phyloP scores from a whole-genome alignment of 2,113 vertebrate genomes.

The Tapirus terrestris region DNA sequence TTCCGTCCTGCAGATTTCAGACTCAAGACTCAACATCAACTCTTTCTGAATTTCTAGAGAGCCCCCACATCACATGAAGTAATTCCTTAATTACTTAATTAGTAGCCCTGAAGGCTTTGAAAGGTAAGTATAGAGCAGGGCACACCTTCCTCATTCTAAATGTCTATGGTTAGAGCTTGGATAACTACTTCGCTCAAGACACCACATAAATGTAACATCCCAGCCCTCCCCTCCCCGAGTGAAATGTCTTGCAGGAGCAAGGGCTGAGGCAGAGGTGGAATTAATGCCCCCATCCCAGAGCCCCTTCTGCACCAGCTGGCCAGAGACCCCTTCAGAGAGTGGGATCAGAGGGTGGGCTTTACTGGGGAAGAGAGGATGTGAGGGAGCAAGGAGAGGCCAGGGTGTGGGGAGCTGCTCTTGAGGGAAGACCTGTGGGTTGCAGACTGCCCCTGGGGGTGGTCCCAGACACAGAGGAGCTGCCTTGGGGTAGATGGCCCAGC shows the following conservation, averaged over 20 bases:
- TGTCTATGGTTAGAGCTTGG: not conserved
- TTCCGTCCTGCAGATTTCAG: not conserved
- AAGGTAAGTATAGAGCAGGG: not conserved
- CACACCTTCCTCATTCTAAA: not conserved
- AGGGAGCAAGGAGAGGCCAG: not conserved
- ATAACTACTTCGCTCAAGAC: not conserved
- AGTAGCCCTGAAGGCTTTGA: not conserved
- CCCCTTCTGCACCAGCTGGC: not conserved
- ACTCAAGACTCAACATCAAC: not conserved
- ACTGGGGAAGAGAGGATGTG: not conserved
- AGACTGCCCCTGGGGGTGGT: no score
- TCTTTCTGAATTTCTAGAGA: not conserved
- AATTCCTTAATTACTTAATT: not conserved
- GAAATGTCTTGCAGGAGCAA: not conserved
- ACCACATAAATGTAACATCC: no score
- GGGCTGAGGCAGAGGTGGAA: not conserved
- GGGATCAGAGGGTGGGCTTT: not conserved
- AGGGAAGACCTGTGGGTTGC: not conserved
- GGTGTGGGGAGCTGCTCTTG: not conserved
- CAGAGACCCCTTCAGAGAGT: not conserved
- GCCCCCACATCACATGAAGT: not conserved
- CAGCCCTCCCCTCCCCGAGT: not conserved
- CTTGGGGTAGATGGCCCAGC: no score
- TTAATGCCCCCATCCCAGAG: not conserved
- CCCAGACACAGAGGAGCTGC: not conserved